Base-by-base conservation (phyloP, 1,140 invertebrate species). In the Mya arenaria region DNA sequence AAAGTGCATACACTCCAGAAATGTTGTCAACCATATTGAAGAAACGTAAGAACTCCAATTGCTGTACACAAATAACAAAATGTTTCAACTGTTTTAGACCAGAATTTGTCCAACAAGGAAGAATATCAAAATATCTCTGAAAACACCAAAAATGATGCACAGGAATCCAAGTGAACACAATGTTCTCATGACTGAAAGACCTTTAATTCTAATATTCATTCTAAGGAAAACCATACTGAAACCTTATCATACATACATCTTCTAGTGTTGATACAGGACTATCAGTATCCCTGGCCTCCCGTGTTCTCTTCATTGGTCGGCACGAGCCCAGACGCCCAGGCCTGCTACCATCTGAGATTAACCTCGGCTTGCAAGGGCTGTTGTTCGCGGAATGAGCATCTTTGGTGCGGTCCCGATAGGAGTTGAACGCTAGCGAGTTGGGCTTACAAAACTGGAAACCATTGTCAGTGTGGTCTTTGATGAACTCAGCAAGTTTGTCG, bases 191-290 rank as follows among this genome's bases (percentile, higher is more conserved):
- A n/a, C n/a, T n/a, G n/a, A n/a, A n/a, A n/a, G n/a, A n/a, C n/a
- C n/a, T n/a, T n/a, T n/a, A n/a, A n/a, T n/a, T n/a, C n/a, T n/a
- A n/a, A n/a, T n/a, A n/a, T n/a, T n/a, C n/a, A n/a, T n/a, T n/a
- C n/a, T n/a, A n/a, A n/a, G n/a, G n/a, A n/a, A n/a, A n/a, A n/a
- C n/a, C n/a, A n/a, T n/a, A n/a, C 48, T 52, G 48, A 52, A 52
- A 52, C 48, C 48, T n/a, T n/a, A 52, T 23, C 4, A 52, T 75
- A 37, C 62, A 77, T 77, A 77, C 73, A 56, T 77, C 73, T 23
- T 77, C 73, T 19, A 77, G 56, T 39, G 73, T 77, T 23, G 73
- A 77, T 19, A 77, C 73, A 10, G 73, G 73, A 77, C 73, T 77
- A 65, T 77, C 73, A 55, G 60, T 48, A 65, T 65, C 73, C 60